A percentile compares a stretch with the other conserved stretches of the same genome.
Evolutionary conservation across 2,888 invertebrate genomes (phyloP).

Genomic region (Byasa hedistus): DNA sequence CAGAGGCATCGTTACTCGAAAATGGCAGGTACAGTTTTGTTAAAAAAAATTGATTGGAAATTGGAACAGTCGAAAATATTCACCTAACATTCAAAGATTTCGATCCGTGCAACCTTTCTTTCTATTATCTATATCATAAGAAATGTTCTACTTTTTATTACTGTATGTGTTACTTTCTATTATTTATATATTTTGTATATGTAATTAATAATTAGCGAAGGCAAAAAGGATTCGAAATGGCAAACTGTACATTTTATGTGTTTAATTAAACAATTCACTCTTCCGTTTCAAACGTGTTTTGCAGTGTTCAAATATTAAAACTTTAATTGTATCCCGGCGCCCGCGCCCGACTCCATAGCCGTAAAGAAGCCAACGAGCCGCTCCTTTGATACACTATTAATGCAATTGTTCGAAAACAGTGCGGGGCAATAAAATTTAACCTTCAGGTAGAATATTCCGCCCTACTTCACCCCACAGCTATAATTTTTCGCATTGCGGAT

Average conservation of each 20-base stretch:
- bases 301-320: slow-evolving; percentile 70
- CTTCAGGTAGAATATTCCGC: slow-evolving; percentile 72
- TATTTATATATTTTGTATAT: no score
- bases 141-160: no score
- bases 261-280: slow-evolving; percentile 49
- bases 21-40: neutral
- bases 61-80: neutral
- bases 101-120: no score
- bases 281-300: slow-evolving; percentile 56
- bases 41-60: no score
- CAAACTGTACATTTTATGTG: slow-evolving; percentile 39
- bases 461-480: slow-evolving; percentile 65
- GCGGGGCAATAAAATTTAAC: slow-evolving; percentile 72
- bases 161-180: no score
- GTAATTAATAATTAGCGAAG: neutral
- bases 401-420: slow-evolving; percentile 78
- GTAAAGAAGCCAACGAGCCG: slow-evolving; percentile 67
- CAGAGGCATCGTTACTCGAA: neutral
- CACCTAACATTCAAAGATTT: no score
- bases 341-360: slow-evolving; percentile 55
- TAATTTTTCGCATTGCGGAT: slow-evolving; percentile 79
- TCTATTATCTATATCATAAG: no score
- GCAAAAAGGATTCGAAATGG: neutral
- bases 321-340: slow-evolving; percentile 66
- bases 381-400: slow-evolving; percentile 76